Conservation (phyloP, 2,113 vertebrate genomes). For the Oceanites oceanicus region DNA sequence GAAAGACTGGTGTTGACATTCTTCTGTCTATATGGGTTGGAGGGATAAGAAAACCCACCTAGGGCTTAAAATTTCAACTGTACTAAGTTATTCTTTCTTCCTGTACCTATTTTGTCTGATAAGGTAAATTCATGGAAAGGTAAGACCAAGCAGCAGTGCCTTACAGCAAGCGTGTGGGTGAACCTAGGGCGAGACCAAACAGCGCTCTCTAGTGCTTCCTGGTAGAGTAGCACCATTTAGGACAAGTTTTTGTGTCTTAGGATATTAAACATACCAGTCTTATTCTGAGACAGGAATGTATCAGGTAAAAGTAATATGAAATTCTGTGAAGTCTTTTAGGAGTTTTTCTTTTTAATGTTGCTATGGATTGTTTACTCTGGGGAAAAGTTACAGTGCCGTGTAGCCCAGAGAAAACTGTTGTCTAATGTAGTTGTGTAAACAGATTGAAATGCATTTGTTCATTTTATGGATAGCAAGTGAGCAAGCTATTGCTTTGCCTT, state of each 20-base stretch:
- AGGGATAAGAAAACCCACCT: not conserved
- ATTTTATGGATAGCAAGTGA: not conserved
- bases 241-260: not conserved
- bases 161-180: not conserved
- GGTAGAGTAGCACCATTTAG: not conserved
- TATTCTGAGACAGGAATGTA: not conserved
- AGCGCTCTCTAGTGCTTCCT: not conserved
- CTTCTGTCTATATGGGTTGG: not conserved
- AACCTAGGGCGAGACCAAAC: not conserved
- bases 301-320: not conserved
- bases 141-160: not conserved
- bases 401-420: not conserved
- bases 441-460: not conserved
- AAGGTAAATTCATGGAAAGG: not conserved
- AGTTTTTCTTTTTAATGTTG: not conserved
- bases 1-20: not conserved
- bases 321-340: not conserved
- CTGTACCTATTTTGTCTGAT: not conserved
- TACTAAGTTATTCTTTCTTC: not conserved
- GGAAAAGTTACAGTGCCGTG: not conserved
- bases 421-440: not conserved
- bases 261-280: not conserved
- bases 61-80: not conserved
- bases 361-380: not conserved
- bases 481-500: not conserved